Percentiles rank a stretch among this genome's conserved stretches.
phyloP scores from a whole-genome alignment of 2,113 vertebrate species.

The Speoplatyrhinus poulsoni region DNA sequence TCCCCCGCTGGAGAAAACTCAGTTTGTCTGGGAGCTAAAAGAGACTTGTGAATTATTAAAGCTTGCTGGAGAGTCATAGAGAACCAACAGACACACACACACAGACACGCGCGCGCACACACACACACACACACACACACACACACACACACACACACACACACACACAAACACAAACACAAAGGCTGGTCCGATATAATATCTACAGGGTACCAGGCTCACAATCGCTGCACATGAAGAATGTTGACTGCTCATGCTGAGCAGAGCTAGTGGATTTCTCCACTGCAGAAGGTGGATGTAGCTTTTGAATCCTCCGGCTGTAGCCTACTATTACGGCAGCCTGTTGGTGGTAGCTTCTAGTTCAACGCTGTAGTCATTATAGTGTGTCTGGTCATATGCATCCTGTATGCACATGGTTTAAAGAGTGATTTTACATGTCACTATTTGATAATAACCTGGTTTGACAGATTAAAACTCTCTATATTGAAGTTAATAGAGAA shows the following conservation, averaged over 20 bases:
- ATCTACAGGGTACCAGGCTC: conserved; percentile 42
- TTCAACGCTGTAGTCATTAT: neutral
- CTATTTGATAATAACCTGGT: no score
- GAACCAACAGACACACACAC: conserved; percentile 44
- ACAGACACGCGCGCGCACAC: conserved; percentile 31
- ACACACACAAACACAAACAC: no score
- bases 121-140: neutral
- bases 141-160: no score
- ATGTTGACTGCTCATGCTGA: conserved; percentile 57
- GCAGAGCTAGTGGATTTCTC: conserved; percentile 53
- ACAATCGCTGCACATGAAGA: conserved; percentile 52
- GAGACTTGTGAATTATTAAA: conserved; percentile 70
- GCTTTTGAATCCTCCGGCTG: conserved; percentile 40
- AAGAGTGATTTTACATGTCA: neutral
- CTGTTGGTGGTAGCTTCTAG: conserved; percentile 8
- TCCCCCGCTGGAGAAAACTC: conserved; percentile 61
- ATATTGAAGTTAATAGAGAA: no score
- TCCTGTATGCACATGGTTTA: neutral
- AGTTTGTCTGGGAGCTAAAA: conserved; percentile 70
- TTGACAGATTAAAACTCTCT: no score
- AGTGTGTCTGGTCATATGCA: conserved; percentile 3
- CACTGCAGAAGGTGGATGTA: conserved; percentile 29
- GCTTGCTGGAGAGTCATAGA: conserved; percentile 59
- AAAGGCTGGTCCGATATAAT: conserved; percentile 43
- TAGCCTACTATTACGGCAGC: conserved; percentile 27